Evolutionary conservation across 2,888 invertebrate species (phyloP).

Genomic region (Apodemia hepburni): DNA sequence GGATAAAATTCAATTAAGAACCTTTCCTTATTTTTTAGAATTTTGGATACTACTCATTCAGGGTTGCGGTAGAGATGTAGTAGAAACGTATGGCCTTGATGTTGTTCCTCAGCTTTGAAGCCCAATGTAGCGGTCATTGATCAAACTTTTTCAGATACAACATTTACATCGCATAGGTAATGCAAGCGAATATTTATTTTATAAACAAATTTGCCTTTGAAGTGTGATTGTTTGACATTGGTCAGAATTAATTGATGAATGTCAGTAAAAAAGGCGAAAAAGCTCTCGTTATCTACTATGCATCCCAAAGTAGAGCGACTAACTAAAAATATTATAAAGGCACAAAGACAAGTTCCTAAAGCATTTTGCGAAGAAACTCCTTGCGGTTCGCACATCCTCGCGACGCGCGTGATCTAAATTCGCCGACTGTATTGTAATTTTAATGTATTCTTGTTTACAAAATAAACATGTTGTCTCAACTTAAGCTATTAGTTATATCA

Average conservation of each 20-base stretch:
- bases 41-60: neutral
- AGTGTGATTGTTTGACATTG: constrained; percentile 3
- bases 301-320: constrained; percentile 66
- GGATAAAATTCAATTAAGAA: too few relatives aligned
- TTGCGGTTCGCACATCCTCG: constrained; percentile 64
- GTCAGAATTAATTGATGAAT: constrained; percentile 47
- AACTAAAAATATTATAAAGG: constrained; percentile 75
- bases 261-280: constrained; percentile 69
- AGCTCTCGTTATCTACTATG: constrained; percentile 67
- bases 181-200: neutral
- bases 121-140: constrained; percentile 9
- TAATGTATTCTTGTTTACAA: constrained; percentile 39
- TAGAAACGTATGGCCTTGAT: neutral
- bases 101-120: neutral
- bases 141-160: neutral
- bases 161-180: neutral
- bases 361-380: constrained; percentile 75
- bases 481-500: constrained; percentile 36
- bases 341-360: constrained; percentile 53
- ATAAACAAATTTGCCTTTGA: neutral
- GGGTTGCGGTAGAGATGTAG: neutral
- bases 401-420: constrained; percentile 43
- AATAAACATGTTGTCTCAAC: constrained; percentile 25
- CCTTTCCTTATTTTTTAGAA: too few relatives aligned
- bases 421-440: constrained; percentile 20